Evolutionary conservation across 1,140 invertebrate species (phyloP), one percentile per base, ranked within the genome.

Genomic region (Ceratitis capitata): DNA sequence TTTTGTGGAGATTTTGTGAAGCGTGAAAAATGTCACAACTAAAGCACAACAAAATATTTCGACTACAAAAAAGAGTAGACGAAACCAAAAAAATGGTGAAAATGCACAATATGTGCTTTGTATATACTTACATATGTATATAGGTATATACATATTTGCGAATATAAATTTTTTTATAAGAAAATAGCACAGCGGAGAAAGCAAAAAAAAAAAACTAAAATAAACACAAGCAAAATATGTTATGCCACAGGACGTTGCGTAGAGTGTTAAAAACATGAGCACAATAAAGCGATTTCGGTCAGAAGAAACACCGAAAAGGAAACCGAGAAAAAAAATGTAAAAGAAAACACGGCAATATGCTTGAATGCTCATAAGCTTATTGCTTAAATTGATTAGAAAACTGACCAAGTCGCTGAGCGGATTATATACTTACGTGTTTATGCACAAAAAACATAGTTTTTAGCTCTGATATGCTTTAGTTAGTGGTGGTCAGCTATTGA

Each of bases 381-480:
- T 61, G 58, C 58, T 29, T 61, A 61, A 61, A 29, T 69, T 69
- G 64, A 69, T 69, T 69, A 69, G 64, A 69, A 69, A 69, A 69
- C 35, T 39, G 64, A 19, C 29, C 29, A 42, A 56, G 32, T 26
- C 35, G n/a, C 29, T 42, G 32, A 69, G 61, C 29, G 61, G 61
- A 69, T 69, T 69, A 69, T 23, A 9, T 69, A 23, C 9, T 29
- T 14, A 16, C 5, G 64, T 42, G 10, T 69, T 39, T 39, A n/a
- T 69, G 12, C n/a, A 53, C 49, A 19, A 4, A 5, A 14, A 5
- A n/a, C n/a, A n/a, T n/a, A n/a, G n/a, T n/a, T n/a, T n/a, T n/a
- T n/a, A n/a, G n/a, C n/a, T n/a, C n/a, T n/a, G n/a, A n/a, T n/a
- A n/a, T n/a, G 19, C 64, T 2, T n/a, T 26, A 61, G 64, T 42